Percentiles rank a stretch among this genome's conserved stretches.
These are phyloP conservation scores for Dione juno DNA, from an alignment of 2,888 invertebrate species.

Conservation along the genomic window DNA sequence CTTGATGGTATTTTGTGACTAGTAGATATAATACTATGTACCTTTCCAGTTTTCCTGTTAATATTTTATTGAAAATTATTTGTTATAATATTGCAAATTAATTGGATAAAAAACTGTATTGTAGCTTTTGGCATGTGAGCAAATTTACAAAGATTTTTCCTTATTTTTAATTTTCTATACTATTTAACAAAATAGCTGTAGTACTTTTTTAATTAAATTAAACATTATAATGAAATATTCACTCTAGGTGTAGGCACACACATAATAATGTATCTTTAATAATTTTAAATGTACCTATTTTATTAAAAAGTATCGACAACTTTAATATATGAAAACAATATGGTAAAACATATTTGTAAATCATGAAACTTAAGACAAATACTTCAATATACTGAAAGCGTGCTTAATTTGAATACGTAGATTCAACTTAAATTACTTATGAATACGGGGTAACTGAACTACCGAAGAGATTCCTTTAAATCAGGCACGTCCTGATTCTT, in stretches of 20 bases:
- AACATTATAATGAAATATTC: neutral
- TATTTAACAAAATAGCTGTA: neutral
- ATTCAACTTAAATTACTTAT: slow-evolving; percentile 34
- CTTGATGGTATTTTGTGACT: slow-evolving; percentile 26
- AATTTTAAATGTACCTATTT: no score
- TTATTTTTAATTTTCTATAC: neutral
- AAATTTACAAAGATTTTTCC: neutral
- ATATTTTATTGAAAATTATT: no score
- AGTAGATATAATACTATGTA: slow-evolving; percentile 9
- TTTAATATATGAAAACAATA: slow-evolving; percentile 15
- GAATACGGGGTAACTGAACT: slow-evolving; percentile 47
- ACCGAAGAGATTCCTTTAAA: slow-evolving; percentile 39
- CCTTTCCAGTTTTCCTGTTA: neutral
- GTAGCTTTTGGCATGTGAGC: neutral
- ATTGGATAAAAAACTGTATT: neutral
- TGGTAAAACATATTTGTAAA: slow-evolving; percentile 17
- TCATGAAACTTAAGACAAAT: slow-evolving; percentile 21
- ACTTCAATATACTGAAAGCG: slow-evolving; percentile 36
- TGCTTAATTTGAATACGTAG: slow-evolving; percentile 40
- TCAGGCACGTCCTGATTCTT: slow-evolving; percentile 42
- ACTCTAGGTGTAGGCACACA: no score
- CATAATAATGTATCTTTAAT: no score
- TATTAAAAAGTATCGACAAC: no score
- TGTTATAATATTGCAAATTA: no score
- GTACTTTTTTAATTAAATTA: neutral